Evolutionary conservation across 2,888 invertebrate species (phyloP).

Genomic region (Leptopilina myrica): DNA sequence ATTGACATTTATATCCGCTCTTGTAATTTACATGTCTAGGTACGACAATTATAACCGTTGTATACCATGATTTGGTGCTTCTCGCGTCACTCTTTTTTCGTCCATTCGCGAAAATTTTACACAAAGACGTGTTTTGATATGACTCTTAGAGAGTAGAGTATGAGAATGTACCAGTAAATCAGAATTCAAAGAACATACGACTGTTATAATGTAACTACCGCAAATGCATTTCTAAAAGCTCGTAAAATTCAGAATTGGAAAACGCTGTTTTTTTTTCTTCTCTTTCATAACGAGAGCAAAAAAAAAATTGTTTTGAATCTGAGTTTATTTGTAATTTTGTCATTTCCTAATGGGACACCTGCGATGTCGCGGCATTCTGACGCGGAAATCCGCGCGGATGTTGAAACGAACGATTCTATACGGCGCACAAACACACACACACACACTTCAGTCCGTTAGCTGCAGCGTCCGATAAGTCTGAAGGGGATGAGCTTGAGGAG

Average conservation of each 20-base stretch:
- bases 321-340: conserved; percentile 54
- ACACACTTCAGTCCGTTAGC: conserved; percentile 67
- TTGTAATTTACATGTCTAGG: conserved; percentile 75
- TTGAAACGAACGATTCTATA: conserved; percentile 51
- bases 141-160: neutral
- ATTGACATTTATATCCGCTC: conserved; percentile 75
- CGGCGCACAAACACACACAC: conserved; percentile 40
- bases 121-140: conserved; percentile 24
- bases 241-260: neutral
- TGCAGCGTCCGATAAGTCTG: conserved; percentile 76
- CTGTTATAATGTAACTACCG: neutral
- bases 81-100: neutral
- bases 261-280: too few relatives aligned
- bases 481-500: conserved; percentile 74
- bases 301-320: conserved; percentile 5
- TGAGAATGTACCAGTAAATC: conserved; percentile 9
- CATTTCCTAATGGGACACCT: conserved; percentile 59
- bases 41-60: conserved; percentile 69
- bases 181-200: neutral
- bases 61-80: neutral
- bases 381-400: conserved; percentile 70
- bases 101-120: neutral
- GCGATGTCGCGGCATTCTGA: conserved; percentile 64
- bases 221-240: neutral
- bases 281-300: neutral